Evolutionary conservation across 2,797 vertebrate genomes (phyloP).

Genomic region (Pantherophis vulpinus): DNA sequence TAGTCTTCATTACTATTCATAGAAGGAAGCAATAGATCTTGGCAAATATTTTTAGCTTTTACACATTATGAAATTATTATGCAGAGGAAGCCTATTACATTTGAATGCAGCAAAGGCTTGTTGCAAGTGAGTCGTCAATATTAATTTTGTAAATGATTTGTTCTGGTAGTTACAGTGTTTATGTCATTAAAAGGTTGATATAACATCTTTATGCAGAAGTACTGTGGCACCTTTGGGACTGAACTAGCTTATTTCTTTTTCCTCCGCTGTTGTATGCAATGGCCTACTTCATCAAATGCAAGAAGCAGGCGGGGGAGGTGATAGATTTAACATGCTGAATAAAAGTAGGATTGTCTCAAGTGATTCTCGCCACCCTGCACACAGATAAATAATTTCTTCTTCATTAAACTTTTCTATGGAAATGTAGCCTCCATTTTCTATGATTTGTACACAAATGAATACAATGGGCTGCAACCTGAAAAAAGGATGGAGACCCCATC

Average conservation of each 20-base stretch:
- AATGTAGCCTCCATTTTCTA: background rate
- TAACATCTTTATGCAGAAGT: constrained; percentile 18
- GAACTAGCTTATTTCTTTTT: background rate
- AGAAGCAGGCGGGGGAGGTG: background rate
- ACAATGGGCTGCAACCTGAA: background rate
- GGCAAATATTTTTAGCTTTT: constrained; percentile 17
- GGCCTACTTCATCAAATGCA: background rate
- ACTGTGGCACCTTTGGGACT: background rate
- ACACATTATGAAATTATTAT: constrained; percentile 26
- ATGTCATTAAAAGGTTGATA: constrained; percentile 35
- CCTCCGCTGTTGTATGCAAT: background rate
- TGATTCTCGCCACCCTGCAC: background rate
- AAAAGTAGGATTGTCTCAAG: background rate
- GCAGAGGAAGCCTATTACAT: background rate
- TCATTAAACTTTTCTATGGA: background rate
- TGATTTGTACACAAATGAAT: background rate
- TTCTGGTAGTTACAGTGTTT: constrained; percentile 30
- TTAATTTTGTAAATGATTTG: constrained; percentile 42
- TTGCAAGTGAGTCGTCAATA: constrained; percentile 48
- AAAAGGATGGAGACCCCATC: background rate
- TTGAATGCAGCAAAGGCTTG: constrained; percentile 6
- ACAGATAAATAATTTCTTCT: background rate
- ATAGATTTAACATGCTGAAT: background rate
- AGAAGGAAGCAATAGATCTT: background rate
- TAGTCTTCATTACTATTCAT: constrained; percentile 20